These are phyloP conservation scores for Muscina levida DNA, from an alignment of 2,888 invertebrate species.

Conservation along the genomic window DNA sequence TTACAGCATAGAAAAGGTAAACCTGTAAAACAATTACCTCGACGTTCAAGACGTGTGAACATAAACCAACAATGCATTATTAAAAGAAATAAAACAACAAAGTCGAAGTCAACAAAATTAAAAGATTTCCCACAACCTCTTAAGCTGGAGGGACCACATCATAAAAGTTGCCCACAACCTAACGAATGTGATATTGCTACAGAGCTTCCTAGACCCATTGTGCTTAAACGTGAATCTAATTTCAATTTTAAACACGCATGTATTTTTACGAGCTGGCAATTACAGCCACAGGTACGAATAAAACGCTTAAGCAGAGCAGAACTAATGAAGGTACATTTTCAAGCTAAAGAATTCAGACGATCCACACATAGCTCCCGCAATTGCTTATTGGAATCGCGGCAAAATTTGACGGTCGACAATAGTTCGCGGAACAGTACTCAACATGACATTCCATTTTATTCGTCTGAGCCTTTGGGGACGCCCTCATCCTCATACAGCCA, in stretches of 20 bases:
- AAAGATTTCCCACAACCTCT: constrained; percentile 48
- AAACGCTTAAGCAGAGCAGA: constrained; percentile 51
- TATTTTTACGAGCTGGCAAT: constrained; percentile 14
- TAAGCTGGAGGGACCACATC: constrained; percentile 32
- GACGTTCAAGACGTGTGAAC: background rate
- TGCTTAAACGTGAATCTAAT: constrained; percentile 42
- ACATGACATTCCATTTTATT: too few relatives aligned
- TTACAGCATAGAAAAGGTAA: background rate
- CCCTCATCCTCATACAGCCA: constrained; percentile 21
- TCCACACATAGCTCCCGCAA: background rate
- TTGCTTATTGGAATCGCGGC: constrained; percentile 1
- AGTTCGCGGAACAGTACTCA: too few relatives aligned
- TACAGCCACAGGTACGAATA: constrained; percentile 56
- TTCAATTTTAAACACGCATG: constrained; percentile 14
- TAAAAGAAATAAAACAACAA: too few relatives aligned
- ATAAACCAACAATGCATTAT: too few relatives aligned
- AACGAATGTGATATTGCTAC: background rate
- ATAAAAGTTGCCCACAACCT: background rate
- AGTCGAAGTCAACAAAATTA: background rate
- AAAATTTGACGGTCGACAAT: too few relatives aligned
- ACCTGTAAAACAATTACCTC: background rate
- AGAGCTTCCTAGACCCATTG: constrained; percentile 46
- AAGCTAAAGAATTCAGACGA: background rate
- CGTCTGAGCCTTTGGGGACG: background rate
- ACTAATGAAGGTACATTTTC: background rate